phyloP scores from a whole-genome alignment of 23 tunicate genomes.

The Oikopleura albicans region DNA sequence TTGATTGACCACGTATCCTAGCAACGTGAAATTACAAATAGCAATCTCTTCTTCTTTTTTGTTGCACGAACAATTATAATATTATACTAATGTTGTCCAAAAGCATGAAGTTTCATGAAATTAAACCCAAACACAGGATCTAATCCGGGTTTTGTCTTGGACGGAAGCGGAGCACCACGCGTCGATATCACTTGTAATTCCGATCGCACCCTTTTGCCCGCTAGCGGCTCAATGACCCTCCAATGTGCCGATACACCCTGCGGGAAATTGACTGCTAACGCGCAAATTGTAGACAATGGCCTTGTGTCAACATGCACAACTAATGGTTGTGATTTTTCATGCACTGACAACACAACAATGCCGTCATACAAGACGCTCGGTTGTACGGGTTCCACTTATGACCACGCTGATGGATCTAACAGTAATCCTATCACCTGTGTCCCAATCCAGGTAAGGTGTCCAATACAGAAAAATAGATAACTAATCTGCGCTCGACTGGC shows the following conservation, averaged over 20 bases:
- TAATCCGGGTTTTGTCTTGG: neutral
- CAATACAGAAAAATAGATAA: too few relatives aligned
- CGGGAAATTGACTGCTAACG: neutral
- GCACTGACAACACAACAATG: neutral
- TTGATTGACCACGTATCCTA: too few relatives aligned
- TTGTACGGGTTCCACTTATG: neutral
- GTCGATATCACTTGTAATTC: neutral
- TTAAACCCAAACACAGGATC: too few relatives aligned
- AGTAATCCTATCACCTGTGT: neutral
- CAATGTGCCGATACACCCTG: slow-evolving; percentile 5
- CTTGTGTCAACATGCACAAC: neutral
- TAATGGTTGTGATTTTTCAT: neutral
- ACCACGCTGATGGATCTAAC: neutral
- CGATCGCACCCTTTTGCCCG: neutral
- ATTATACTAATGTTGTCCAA: too few relatives aligned
- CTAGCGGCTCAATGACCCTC: neutral
- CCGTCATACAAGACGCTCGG: neutral
- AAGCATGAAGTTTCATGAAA: too few relatives aligned
- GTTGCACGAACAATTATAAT: too few relatives aligned
- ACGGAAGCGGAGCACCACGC: neutral
- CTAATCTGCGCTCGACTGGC: too few relatives aligned
- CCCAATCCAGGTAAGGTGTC: too few relatives aligned
- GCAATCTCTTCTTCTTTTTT: too few relatives aligned
- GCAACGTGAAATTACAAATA: too few relatives aligned
- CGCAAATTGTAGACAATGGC: neutral